Conservation (phyloP, 2,113 vertebrate species). For the Crotalus viridis region DNA sequence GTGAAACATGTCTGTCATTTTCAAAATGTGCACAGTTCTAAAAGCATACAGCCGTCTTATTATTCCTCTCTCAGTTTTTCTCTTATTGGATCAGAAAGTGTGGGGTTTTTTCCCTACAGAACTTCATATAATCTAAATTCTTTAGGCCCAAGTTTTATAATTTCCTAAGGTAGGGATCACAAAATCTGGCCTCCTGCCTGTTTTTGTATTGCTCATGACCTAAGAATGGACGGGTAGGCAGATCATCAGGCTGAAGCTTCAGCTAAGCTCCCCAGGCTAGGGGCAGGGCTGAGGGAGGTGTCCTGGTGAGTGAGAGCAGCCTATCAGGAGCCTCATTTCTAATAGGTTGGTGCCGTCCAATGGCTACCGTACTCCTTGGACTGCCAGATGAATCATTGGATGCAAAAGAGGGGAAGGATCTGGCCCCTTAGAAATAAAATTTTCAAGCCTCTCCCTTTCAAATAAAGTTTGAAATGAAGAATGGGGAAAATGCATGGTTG, state of each 20-base stretch:
- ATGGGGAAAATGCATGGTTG: not conserved
- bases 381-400: not conserved
- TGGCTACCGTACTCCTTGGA: not conserved
- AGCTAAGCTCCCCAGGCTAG: not conserved
- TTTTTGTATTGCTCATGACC: not conserved
- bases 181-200: not conserved
- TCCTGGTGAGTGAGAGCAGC: not conserved
- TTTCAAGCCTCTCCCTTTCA: not conserved
- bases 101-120: not conserved
- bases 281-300: not conserved
- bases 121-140: not conserved
- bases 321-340: not conserved
- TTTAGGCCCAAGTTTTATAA: not conserved
- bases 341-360: not conserved
- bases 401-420: not conserved
- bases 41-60: not conserved
- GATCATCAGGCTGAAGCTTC: not conserved
- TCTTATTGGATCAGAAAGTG: not conserved
- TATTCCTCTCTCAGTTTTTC: not conserved
- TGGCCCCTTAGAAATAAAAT: not conserved
- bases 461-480: constrained; percentile 6
- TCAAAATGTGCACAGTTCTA: not conserved
- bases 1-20: not conserved
- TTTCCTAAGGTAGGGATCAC: not conserved
- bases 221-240: not conserved